Evolutionary conservation across 2,888 invertebrate species (phyloP).

Genomic region (Exephanes ischioxanthus): DNA sequence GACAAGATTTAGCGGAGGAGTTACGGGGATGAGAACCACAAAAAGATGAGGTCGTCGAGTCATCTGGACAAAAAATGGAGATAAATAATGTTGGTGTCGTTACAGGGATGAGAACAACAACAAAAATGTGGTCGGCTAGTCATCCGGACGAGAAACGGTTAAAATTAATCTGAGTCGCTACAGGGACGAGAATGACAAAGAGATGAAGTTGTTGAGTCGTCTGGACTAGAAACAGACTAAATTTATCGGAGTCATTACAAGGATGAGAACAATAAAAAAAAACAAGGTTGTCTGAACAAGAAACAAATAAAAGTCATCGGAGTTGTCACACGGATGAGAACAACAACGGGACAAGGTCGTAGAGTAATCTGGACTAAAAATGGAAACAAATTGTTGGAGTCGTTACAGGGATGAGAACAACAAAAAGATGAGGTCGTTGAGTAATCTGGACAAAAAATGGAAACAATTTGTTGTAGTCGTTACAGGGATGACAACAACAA

Average conservation of each 20-base stretch:
- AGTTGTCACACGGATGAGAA: no score
- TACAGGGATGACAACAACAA: neutral
- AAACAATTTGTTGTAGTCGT: neutral
- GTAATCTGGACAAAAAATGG: conserved; percentile 73
- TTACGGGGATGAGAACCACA: neutral
- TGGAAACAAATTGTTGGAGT: no score
- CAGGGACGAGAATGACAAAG: neutral
- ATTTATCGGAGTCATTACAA: no score
- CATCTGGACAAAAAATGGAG: conserved; percentile 70
- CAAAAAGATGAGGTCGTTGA: conserved; percentile 15
- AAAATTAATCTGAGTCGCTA: no score
- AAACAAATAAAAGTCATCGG: no score
- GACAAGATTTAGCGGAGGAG: neutral
- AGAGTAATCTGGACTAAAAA: no score
- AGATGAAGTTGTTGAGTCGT: conserved; percentile 73
- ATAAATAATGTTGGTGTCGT: neutral
- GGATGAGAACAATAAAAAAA: no score
- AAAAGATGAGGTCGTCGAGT: conserved; percentile 69
- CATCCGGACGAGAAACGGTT: conserved; percentile 70
- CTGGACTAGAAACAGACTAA: conserved; percentile 67
- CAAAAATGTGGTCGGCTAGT: conserved; percentile 69
- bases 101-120: neutral
- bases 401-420: no score
- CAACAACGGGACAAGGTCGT: no score
- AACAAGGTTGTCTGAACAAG: no score